Base-by-base conservation (phyloP, 2,797 vertebrate genomes). In the Oryzias sinensis region DNA sequence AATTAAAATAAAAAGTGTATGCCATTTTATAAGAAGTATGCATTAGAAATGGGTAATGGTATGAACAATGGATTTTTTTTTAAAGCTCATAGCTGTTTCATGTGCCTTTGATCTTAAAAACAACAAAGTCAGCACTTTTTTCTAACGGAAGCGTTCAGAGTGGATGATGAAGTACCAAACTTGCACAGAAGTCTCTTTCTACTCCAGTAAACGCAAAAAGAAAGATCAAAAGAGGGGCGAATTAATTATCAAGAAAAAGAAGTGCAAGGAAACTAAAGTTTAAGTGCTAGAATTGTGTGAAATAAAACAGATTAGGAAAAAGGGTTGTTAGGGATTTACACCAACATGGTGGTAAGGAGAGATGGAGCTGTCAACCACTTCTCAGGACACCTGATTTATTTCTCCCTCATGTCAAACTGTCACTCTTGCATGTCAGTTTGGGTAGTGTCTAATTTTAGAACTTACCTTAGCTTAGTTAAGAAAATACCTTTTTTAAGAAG, bases 81-180 rank as follows among this genome's bases (percentile, higher is more conserved):
- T 53, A 65, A 49, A 42, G 18, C 41, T n/a, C 29, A n/a, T 16
- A n/a, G 14, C 22, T 54, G 47, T 17, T n/a, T 54, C 4, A 18
- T 22, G 54, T 45, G 62, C 60, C 64, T 56, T 24, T 61, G 63
- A 62, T 58, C 65, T 46, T 22, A 33, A 49, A 59, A 70, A 70
- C 33, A 65, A 69, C 56, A 77, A 62, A 59, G 61, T 55, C 62
- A 67, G 46, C 62, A 64, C 52, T 76, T 76, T 68, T 20, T 43
- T 43, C 15, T n/a, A 8, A 27, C 1, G 7, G 27, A 2, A 27
- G 27, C 27, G 1, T 11, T 37, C 43, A 15, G 46, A 53, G 29
- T 69, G 54, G 9, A 37, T 9, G 9, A 37, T 37, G 9, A 37
- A 37, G 33, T 37, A 11, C 57, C 58, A 29, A 45, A 49, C 50